These are phyloP conservation scores for Ctenochaetus hawaiiensis DNA, from an alignment of 2,797 vertebrate species.

Conservation along the genomic window DNA sequence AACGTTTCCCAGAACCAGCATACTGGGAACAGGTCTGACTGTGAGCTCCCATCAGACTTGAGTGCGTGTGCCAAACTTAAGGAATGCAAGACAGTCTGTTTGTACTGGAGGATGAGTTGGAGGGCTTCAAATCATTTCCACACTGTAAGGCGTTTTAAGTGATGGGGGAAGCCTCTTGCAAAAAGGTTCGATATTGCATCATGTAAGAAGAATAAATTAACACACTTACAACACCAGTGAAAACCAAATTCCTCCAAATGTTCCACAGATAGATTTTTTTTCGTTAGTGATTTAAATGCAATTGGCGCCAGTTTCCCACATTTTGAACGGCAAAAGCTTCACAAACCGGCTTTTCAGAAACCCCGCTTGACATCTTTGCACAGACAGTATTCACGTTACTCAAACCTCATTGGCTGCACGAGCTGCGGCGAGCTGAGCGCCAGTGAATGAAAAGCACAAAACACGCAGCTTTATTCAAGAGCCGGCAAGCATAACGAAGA, in stretches of 20 bases:
- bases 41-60: neutral
- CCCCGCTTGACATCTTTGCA: constrained; percentile 30
- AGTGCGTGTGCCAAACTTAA: constrained; percentile 9
- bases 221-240: neutral
- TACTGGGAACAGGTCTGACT: constrained; percentile 44
- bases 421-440: constrained; percentile 30
- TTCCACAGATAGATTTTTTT: neutral
- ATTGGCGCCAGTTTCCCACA: constrained; percentile 31
- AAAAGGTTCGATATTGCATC: constrained; percentile 46
- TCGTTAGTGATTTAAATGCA: neutral
- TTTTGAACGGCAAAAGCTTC: constrained; percentile 28
- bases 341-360: constrained; percentile 46
- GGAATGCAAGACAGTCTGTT: constrained; percentile 43
- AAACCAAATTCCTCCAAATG: neutral
- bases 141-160: constrained; percentile 4
- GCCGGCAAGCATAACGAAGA: neutral
- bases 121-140: constrained; percentile 29
- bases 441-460: constrained; percentile 40
- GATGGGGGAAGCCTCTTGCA: constrained; percentile 2
- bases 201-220: neutral
- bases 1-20: constrained; percentile 31
- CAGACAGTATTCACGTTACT: constrained; percentile 27
- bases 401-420: constrained; percentile 58
- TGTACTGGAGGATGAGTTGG: constrained; percentile 22
- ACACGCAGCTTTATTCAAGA: constrained; percentile 39